Percentiles rank a stretch among this genome's conserved stretches.
Evolutionary conservation across 2,888 invertebrate species (phyloP).

Genomic region (Congeria kusceri): DNA sequence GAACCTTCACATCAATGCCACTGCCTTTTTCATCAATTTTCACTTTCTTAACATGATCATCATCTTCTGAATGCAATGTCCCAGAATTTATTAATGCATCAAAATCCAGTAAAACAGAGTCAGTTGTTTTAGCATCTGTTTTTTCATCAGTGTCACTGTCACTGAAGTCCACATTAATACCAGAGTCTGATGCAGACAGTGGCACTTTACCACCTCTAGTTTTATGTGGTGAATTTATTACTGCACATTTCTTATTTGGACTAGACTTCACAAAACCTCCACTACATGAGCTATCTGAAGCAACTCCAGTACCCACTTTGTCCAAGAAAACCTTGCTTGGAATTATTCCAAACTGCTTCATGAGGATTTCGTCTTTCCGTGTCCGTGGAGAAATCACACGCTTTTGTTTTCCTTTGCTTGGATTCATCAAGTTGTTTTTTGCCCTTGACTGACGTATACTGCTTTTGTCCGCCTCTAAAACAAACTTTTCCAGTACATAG

Average conservation of each 20-base stretch:
- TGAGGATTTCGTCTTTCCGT: conserved; percentile 16
- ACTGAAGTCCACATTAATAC: conserved; percentile 1
- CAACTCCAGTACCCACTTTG: conserved; percentile 1
- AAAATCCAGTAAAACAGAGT: too few species aligned
- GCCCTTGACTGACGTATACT: conserved; percentile 10
- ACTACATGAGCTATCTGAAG: background rate
- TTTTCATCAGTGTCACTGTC: conserved; percentile 22
- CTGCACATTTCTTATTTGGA: background rate
- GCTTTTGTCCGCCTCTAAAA: background rate
- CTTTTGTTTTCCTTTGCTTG: conserved; percentile 47
- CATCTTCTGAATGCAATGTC: too few species aligned
- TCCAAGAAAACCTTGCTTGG: conserved; percentile 29
- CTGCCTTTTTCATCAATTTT: conserved; percentile 3
- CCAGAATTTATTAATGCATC: too few species aligned
- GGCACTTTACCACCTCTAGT: background rate
- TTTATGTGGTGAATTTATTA: background rate
- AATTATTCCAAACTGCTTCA: conserved; percentile 41
- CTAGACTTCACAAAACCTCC: background rate
- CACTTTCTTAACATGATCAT: too few species aligned
- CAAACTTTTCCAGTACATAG: background rate
- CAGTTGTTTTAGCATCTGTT: too few species aligned
- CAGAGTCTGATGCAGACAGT: conserved; percentile 2
- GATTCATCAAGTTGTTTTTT: conserved; percentile 39
- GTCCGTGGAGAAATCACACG: conserved; percentile 3
- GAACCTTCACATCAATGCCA: background rate